These are phyloP conservation scores for Nephotettix cincticeps DNA, from an alignment of 1,140 invertebrate genomes.

Conservation along the genomic window DNA sequence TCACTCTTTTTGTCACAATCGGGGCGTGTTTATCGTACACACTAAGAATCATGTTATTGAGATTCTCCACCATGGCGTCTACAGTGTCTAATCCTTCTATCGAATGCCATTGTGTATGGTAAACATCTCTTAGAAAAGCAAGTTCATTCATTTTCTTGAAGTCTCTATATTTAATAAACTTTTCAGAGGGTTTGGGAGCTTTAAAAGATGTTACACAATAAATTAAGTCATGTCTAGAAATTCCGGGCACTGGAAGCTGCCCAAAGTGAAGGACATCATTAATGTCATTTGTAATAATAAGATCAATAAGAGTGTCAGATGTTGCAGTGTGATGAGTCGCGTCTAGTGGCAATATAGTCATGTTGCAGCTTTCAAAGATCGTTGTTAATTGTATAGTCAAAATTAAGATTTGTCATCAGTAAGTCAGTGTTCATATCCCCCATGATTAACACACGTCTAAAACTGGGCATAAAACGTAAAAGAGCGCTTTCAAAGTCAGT, in stretches of 20 bases:
- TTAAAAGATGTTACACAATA: not conserved
- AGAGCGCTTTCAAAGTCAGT: not conserved
- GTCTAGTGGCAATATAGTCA: not conserved
- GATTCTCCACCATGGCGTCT: not conserved
- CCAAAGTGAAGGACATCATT: not conserved
- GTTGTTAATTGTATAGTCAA: not conserved
- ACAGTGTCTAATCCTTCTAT: not conserved
- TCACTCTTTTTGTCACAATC: not conserved
- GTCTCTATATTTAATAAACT: slow-evolving; percentile 1
- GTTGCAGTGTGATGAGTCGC: slow-evolving; percentile 16
- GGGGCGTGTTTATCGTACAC: slow-evolving; percentile 10
- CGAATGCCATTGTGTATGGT: not conserved
- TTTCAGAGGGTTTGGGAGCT: not conserved
- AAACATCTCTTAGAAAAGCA: not conserved
- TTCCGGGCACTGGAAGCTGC: slow-evolving; percentile 5
- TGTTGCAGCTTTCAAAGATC: not conserved
- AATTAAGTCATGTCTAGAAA: slow-evolving; percentile 20
- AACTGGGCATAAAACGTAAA: not conserved
- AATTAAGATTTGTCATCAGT: not conserved
- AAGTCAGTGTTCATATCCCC: not conserved
- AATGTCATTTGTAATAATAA: not conserved
- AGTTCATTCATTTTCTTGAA: not conserved
- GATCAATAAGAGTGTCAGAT: slow-evolving; percentile 11
- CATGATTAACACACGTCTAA: not conserved
- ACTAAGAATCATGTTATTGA: not conserved